Evolutionary conservation across 2,888 invertebrate genomes (phyloP), one percentile per base, ranked within the genome.

Genomic region (Luffia ferchaultella): DNA sequence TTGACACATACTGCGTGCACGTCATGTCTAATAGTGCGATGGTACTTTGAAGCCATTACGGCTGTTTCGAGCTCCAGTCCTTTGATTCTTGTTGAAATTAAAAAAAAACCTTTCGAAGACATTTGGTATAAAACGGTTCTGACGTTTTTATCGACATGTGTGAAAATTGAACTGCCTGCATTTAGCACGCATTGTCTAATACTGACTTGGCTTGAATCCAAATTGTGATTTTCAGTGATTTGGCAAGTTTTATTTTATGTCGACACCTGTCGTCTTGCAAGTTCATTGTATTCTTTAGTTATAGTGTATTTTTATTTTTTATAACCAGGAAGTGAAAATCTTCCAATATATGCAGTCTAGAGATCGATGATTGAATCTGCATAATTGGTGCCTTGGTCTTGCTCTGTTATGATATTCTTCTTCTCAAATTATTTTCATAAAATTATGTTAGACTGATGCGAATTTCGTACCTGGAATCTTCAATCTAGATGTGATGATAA

Each of bases 1-100:
- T 67, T 72, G 76, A 73, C 76, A 77, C 63, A 73, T 74, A 73
- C 73, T 65, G 71, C 68, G 70, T 76, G 76, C 74, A 76, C 72
- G 72, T 71, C 68, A 67, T 69, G 64, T 63, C 65, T 63, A 68
- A 59, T 58, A 55, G 56, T 57, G 58, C 52, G 53, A 56, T 62
- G 67, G 71, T 61, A 62, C 68, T 65, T 63, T 60, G 55, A 58
- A 57, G 56, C 65, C 73, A 73, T 76, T 71, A 73, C 59, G 59
- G 49, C 52, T 52, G 30, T 30, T 30, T 12, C 30, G 30, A 30
- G 3, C 3, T 30, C 30, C 12, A 30, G 30, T 7, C 30, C 30
- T 30, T 7, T 30, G 30, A 12, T 30, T 30, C 12, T 30, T 30
- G n/a, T 30, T 30, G 30, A 30, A 30, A 30, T n/a, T n/a, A n/a